Base-by-base conservation (phyloP, 2,113 vertebrate genomes). In the Helogale parvula region DNA sequence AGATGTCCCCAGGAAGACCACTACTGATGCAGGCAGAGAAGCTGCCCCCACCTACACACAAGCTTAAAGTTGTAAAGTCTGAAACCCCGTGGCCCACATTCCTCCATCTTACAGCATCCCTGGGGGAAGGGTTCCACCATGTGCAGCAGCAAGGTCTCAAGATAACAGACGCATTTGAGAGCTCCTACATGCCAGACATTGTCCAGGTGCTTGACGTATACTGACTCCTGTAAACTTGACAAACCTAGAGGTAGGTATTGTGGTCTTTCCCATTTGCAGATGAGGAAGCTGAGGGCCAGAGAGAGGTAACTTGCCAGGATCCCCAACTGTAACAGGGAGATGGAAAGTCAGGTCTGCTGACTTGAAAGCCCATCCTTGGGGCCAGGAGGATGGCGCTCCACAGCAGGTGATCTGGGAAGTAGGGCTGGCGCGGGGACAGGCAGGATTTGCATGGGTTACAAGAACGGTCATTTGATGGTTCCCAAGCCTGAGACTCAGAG, bases 21-120 rank as follows among this genome's bases (percentile, higher is more conserved):
- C 71, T 54, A 38, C 86, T 29, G 27, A 29, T 41, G 27, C 25
- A 33, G 38, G 35, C 35, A 33, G 38, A 79, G 45, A 19, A 72
- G 11, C 52, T 10, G 19, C 17, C 68, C 76, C 41, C 13, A 0
- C 13, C 41, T 29, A 7, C 66, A 25, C 19, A 9, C 45, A 12
- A 33, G 52, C 60, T 31, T 21, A 57, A 3, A 13, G n/a, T 11
- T 27, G 19, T 7, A 23, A 74, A 19, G 35, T 5, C 9, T 2
- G 7, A 45, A 54, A 33, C 54, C 25, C 7, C 17, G 16, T 4
- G 15, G 27, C 4, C 0, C 11, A 2, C 33, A 7, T 6, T 2
- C 85, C 88, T 57, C 14, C 1, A 27, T n/a, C 45, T 35, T 54
- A 54, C 9, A 0, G 45, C 16, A 2, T 33, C n/a, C 45, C 29